These are phyloP conservation scores for Uria lomvia DNA, from an alignment of 2,113 vertebrate genomes.

Conservation along the genomic window DNA sequence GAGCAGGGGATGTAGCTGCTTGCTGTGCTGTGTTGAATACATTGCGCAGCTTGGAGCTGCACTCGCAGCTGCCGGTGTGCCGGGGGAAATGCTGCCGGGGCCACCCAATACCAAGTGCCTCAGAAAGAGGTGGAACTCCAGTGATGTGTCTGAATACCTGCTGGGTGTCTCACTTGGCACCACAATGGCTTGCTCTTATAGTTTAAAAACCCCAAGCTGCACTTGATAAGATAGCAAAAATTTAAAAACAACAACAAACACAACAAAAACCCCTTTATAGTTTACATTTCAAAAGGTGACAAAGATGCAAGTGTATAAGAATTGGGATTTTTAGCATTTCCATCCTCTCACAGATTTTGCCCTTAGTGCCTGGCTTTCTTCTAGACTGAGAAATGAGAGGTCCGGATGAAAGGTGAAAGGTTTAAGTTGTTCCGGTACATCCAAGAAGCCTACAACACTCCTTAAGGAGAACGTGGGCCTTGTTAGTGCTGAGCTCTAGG, in stretches of 20 bases:
- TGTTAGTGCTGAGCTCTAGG: fast-evolving
- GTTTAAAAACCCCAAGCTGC: neutral
- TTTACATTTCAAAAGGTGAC: neutral
- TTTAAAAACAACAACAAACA: neutral
- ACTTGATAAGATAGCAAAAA: neutral
- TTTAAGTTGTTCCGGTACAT: neutral
- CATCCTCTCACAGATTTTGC: neutral
- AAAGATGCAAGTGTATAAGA: neutral
- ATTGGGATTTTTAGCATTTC: neutral
- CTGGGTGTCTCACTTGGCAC: neutral
- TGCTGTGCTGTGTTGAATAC: fast-evolving
- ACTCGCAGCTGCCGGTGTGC: fast-evolving
- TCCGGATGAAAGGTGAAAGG: neutral
- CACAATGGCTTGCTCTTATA: neutral
- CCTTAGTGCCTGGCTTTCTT: neutral
- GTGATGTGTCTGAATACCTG: neutral
- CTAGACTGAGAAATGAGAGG: neutral
- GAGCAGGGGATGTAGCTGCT: neutral
- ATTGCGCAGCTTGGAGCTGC: neutral
- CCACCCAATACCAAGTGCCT: neutral
- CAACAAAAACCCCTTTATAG: neutral
- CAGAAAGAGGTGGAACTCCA: neutral
- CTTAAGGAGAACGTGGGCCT: fast-evolving
- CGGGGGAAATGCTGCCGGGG: neutral
- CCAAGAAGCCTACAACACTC: fast-evolving